Conservation (phyloP, 1,140 invertebrate genomes). For the Drosophila bocki region DNA sequence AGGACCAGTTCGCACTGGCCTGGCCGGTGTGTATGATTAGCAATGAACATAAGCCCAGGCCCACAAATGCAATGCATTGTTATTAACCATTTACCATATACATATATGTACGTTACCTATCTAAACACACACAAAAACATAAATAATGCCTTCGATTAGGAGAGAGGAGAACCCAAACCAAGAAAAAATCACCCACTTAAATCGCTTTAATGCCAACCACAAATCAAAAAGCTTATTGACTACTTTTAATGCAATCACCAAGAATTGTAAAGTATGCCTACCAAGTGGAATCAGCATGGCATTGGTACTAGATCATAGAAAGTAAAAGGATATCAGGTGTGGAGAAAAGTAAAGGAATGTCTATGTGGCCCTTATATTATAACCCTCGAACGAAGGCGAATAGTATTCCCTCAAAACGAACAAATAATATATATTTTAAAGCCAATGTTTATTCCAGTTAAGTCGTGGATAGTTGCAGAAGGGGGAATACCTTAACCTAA, state of each 20-base stretch:
- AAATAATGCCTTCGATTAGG: conserved; percentile 51
- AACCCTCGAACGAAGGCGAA: neutral
- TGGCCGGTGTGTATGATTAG: conserved; percentile 55
- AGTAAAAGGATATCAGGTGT: conserved; percentile 39
- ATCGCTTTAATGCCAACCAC: conserved; percentile 74
- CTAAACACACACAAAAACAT: conserved; percentile 30
- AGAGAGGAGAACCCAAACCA: conserved; percentile 27
- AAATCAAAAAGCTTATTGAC: conserved; percentile 78
- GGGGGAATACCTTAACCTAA: conserved; percentile 56
- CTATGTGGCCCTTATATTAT: neutral
- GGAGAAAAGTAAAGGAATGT: neutral
- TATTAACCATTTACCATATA: conserved; percentile 49
- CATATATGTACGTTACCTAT: conserved; percentile 44
- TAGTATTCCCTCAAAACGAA: conserved; percentile 1
- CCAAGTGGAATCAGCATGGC: conserved; percentile 14
- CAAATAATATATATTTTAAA: conserved; percentile 45
- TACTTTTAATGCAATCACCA: conserved; percentile 46
- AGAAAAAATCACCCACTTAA: conserved; percentile 61
- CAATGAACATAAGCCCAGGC: conserved; percentile 48
- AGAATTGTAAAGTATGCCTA: conserved; percentile 25
- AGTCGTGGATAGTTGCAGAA: neutral
- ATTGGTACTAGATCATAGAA: conserved; percentile 22
- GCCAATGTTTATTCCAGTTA: conserved; percentile 45
- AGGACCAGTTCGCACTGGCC: conserved; percentile 23
- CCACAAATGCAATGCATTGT: conserved; percentile 63